Base-by-base conservation (phyloP, 2,797 vertebrate species). In the Scolopax rusticola region DNA sequence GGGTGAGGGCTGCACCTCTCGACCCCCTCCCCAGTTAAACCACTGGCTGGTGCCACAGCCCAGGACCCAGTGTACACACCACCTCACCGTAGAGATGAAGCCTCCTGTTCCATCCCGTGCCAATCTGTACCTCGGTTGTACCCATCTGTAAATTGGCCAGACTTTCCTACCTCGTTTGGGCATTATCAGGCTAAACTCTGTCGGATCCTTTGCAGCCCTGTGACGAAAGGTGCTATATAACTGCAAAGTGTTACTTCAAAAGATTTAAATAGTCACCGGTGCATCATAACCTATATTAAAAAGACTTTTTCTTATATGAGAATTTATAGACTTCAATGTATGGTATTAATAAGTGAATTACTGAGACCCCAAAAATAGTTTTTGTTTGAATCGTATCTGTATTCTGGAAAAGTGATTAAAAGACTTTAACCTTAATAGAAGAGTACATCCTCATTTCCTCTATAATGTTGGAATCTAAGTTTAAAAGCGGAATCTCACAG, bases 381-480 rank as follows among this genome's bases (percentile, higher is more conserved):
- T 92, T 91, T 96, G 93, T 96, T 96, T 68, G 79, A 90, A 50
- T 92, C 15, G 6, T 96, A 93, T 86, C 84, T 96, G 96, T 96
- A 93, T 87, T 83, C 89, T 91, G 79, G 41, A 96, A 88, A 94
- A 96, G 89, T 96, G 92, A 96, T 96, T 95, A 94, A 96, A 94
- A 86, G 47, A 51, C 38, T 93, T 95, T 80, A 91, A 94, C 84
- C 78, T 91, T 71, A 71, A 85, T 59, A 15, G 87, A 89, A 78
- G 92, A 87, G 13, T 86, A 21, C 36, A 76, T 83, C 50, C 57
- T 97, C 61, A 12, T 96, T 95, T 85, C 76, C 79, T 90, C 30
- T 27, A 76, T 23, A 7, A 21, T 28, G 17, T 3, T n/a, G 59
- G 45, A 71, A 53, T 75, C 45, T 8, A 18, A 77, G 15, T 8